These are phyloP conservation scores for Apamea monoglypha DNA, from an alignment of 2,888 invertebrate genomes.

Conservation along the genomic window DNA sequence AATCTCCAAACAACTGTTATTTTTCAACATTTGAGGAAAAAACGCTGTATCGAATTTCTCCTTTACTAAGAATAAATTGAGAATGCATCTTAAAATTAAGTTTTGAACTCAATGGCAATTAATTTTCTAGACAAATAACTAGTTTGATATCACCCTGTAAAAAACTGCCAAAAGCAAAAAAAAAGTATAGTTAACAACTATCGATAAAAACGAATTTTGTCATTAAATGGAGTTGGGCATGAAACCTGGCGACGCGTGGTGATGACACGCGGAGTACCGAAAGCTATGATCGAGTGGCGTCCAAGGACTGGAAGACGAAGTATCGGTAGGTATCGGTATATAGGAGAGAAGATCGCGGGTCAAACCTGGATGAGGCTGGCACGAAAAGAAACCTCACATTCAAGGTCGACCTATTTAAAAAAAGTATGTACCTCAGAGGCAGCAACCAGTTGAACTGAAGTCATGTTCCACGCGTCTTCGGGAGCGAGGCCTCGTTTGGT, in stretches of 20 bases:
- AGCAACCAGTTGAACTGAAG: conserved; percentile 94
- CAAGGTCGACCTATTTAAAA: not conserved
- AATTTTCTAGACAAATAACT: not conserved
- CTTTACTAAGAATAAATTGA: not conserved
- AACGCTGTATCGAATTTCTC: conserved; percentile 12
- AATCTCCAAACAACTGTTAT: conserved; percentile 25
- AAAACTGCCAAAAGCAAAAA: not conserved
- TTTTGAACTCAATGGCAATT: not conserved
- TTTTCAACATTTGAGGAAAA: conserved; percentile 10
- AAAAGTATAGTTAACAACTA: not conserved
- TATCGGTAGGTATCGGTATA: not conserved
- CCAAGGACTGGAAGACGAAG: not conserved
- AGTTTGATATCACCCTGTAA: not conserved
- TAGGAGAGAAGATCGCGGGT: not conserved
- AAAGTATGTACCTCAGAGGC: conserved; percentile 92
- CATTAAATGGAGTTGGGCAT: not conserved
- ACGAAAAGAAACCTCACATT: not conserved
- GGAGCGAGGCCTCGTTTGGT: conserved; percentile 91
- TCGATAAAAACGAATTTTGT: not conserved
- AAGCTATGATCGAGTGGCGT: not conserved
- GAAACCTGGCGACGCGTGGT: not conserved
- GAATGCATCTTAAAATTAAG: not conserved
- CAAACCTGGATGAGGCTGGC: not conserved
- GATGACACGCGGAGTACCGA: not conserved
- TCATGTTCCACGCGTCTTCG: conserved; percentile 96